phyloP scores from a whole-genome alignment of 2,113 vertebrate genomes.

The Trichomycterus rosablanca region DNA sequence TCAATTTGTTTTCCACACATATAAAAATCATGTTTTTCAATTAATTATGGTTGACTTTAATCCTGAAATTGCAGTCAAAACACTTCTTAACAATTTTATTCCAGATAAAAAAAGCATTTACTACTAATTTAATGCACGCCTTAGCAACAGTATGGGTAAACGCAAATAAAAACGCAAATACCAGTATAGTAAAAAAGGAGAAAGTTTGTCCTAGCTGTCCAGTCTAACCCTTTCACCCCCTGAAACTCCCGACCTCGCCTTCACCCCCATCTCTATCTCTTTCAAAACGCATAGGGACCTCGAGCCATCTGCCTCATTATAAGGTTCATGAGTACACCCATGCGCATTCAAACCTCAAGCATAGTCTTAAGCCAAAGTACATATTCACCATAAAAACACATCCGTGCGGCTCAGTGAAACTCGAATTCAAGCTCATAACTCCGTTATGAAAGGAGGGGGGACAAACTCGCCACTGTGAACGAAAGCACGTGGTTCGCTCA shows the following conservation, averaged over 20 bases:
- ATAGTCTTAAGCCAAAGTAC: constrained; percentile 44
- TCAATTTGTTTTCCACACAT: no score
- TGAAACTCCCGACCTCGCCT: constrained; percentile 55
- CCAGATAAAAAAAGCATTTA: no score
- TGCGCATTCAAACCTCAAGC: constrained; percentile 30
- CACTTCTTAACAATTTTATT: no score
- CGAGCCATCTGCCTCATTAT: constrained; percentile 43
- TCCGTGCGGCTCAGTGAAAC: constrained; percentile 23
- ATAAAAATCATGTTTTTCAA: no score
- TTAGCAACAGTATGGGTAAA: no score
- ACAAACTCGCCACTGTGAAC: constrained; percentile 33
- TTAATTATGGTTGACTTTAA: no score
- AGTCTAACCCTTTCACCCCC: constrained; percentile 55
- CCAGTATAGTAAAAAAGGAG: constrained; percentile 38
- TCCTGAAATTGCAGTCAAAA: no score
- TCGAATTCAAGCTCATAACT: constrained; percentile 49
- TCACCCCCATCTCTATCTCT: constrained; percentile 49
- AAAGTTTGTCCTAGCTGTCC: constrained; percentile 55
- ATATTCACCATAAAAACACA: constrained; percentile 42
- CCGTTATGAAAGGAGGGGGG: constrained; percentile 39
- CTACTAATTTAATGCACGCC: no score
- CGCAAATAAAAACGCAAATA: not conserved
- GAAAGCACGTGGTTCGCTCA: constrained; percentile 65
- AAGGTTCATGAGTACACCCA: constrained; percentile 44
- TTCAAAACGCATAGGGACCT: constrained; percentile 40